Evolutionary conservation across 2,797 vertebrate species (phyloP).

Genomic region (Glossophaga mutica): DNA sequence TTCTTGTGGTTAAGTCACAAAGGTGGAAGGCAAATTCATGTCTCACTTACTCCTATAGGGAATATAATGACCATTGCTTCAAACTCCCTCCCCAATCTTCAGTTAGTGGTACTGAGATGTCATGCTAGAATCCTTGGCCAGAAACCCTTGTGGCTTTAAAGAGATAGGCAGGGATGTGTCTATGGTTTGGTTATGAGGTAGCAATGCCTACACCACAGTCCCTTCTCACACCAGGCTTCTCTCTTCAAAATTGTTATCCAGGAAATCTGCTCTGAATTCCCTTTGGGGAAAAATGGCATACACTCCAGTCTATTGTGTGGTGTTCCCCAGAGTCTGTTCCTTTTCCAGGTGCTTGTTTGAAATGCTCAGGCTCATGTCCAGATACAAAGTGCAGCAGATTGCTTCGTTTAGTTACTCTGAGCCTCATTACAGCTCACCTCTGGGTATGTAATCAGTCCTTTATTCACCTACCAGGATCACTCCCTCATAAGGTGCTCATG

Average conservation of each 20-base stretch:
- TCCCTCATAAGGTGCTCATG: slow-evolving; percentile 79
- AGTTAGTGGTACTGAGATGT: neutral
- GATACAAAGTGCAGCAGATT: slow-evolving; percentile 62
- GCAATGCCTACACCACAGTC: neutral
- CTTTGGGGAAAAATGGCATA: neutral
- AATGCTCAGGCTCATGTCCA: slow-evolving; percentile 16
- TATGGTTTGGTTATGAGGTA: neutral
- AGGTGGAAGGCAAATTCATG: neutral
- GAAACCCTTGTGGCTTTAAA: neutral
- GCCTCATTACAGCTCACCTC: slow-evolving; percentile 74
- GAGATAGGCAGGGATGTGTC: neutral
- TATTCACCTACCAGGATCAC: slow-evolving; percentile 80
- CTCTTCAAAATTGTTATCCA: neutral
- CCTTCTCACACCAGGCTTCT: neutral
- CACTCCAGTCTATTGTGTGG: neutral
- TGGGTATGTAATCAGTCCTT: slow-evolving; percentile 79
- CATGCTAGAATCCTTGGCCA: neutral
- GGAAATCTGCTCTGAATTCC: neutral
- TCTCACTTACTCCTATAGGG: slow-evolving; percentile 31
- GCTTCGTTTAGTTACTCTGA: slow-evolving; percentile 75
- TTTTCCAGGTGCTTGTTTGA: slow-evolving; percentile 20
- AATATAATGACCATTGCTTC: slow-evolving; percentile 30
- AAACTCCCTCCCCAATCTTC: neutral
- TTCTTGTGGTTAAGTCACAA: neutral
- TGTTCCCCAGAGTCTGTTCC: neutral